Conservation (phyloP, 2,797 vertebrate species). For the Melanotaenia boesemani region DNA sequence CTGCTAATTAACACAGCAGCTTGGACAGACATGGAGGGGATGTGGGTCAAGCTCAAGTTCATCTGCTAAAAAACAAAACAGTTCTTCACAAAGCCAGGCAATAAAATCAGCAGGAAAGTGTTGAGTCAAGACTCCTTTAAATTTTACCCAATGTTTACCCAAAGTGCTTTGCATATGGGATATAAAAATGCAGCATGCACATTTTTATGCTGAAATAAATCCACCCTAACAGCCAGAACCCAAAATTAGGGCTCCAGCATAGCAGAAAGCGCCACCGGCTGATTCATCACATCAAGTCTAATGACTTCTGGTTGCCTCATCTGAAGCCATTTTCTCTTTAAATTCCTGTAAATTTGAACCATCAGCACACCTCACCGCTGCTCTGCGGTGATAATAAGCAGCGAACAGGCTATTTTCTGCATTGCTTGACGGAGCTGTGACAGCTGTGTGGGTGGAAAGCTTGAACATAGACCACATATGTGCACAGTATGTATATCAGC, state of each 20-base stretch:
- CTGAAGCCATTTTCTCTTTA: background rate
- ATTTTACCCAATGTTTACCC: background rate
- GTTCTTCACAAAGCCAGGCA: constrained; percentile 2
- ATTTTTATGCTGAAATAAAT: background rate
- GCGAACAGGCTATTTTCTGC: constrained; percentile 66
- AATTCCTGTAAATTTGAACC: background rate
- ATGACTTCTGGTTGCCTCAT: background rate
- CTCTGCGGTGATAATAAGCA: constrained; percentile 51
- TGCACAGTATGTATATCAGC: constrained; percentile 7
- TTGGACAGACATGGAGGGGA: constrained; percentile 32
- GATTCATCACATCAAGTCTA: constrained; percentile 1
- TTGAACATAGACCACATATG: constrained; percentile 27
- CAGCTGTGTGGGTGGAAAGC: constrained; percentile 62
- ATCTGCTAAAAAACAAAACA: constrained; percentile 48
- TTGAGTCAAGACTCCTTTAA: background rate
- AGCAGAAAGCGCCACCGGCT: background rate
- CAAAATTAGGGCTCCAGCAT: constrained; percentile 1
- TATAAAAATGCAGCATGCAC: background rate
- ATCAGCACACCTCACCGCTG: constrained; percentile 25
- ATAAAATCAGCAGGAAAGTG: background rate
- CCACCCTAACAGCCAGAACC: background rate
- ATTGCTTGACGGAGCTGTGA: constrained; percentile 52
- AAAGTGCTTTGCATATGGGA: background rate
- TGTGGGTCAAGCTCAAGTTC: constrained; percentile 35
- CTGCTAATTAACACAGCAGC: constrained; percentile 51